Conservation (phyloP, 2,888 invertebrate genomes). For the Melinopterus prodromus region DNA sequence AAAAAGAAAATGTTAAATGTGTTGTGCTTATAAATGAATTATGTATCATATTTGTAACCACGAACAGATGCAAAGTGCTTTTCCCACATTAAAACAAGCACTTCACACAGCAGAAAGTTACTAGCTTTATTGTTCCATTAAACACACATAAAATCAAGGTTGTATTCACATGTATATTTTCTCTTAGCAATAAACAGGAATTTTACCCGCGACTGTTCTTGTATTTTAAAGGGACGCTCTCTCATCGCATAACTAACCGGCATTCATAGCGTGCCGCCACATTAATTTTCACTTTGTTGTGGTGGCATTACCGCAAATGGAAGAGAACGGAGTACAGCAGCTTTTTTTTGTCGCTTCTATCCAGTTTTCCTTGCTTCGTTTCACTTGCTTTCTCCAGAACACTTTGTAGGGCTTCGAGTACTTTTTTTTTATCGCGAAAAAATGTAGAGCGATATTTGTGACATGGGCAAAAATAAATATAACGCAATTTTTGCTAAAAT, state of each 20-base stretch:
- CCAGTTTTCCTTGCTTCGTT: background rate
- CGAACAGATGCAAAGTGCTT: too few relatives aligned
- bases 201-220: background rate
- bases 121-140: too few relatives aligned
- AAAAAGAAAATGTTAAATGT: too few relatives aligned
- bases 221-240: background rate
- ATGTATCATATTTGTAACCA: too few relatives aligned
- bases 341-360: background rate
- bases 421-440: background rate
- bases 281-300: background rate
- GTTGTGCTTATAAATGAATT: too few relatives aligned
- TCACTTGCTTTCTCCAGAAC: too few relatives aligned
- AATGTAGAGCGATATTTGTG: too few relatives aligned
- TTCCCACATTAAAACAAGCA: too few relatives aligned
- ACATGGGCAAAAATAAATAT: too few relatives aligned
- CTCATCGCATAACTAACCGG: background rate
- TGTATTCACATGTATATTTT: background rate
- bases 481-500: too few relatives aligned
- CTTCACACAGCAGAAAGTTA: too few relatives aligned
- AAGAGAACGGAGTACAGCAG: background rate
- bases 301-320: background rate
- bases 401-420: background rate
- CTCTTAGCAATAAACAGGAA: background rate
- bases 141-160: too few relatives aligned
- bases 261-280: background rate